Evolutionary conservation across 37 sponge, comb jelly and placozoan genomes (phyloP), one percentile per base, ranked within the genome.

Genomic region (Ianthella basta): DNA sequence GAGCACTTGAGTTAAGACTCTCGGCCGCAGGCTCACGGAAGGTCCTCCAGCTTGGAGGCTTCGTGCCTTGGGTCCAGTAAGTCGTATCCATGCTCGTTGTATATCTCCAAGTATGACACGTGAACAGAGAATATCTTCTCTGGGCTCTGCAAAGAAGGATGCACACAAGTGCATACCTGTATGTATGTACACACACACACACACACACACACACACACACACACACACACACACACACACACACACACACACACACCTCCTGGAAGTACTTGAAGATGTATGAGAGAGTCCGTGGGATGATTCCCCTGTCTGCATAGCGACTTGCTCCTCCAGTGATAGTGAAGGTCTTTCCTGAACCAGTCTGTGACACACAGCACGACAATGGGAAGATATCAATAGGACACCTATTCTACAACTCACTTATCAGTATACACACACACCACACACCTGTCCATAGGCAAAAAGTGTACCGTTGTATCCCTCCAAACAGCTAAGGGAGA

Each of bases 401-500:
- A 53, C 29, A 55, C 29, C 18, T 14, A 12, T 8, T 59, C 57
- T 15, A n/a, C 57, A 54, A 19, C 32, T 32, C 20, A n/a, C n/a
- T n/a, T 74, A 74, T 10, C 4, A 14, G 24, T 74, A 39, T 35
- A 83, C 13, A 80, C 70, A 27, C 33, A 13, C 25, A n/a, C n/a
- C 55, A 85, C 59, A 37, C 70, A 96, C 96, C 87, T 97, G 99
- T 61, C 99, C 99, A 84, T 99, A 99, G n/a, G 99, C 99, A 85
- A 99, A 99, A 25, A 99, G 89, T 23, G 99, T 99, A 19, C 97
- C 99, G 86, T 99, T 99, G 88, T 99, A 99, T 0, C 99, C 99
- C 80, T 92, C 90, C 15, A 96, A 56, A 78, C 94, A 94, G 83
- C 94, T 94, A 66, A 15, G 68, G 38, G 59, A 27, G 55, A 66